Conservation (phyloP, 2,888 invertebrate genomes). For the Cheilosia pagana region DNA sequence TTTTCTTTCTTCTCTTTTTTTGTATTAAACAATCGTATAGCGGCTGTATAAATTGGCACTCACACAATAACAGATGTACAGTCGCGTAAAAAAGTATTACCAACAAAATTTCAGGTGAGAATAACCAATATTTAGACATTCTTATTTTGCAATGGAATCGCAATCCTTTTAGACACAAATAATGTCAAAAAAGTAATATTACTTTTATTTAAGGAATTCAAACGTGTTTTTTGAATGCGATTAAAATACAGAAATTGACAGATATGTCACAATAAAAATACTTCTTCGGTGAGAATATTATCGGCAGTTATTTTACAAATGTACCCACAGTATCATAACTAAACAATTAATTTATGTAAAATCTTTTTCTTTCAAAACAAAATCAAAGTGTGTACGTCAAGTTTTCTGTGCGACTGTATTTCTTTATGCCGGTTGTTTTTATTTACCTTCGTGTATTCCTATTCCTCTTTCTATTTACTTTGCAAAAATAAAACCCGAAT, state of each 20-base stretch:
- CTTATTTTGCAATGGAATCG: no score
- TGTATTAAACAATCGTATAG: not conserved
- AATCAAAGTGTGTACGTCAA: not conserved
- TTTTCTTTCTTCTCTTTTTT: not conserved
- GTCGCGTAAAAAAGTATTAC: not conserved
- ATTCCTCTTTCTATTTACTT: not conserved
- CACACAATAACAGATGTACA: not conserved
- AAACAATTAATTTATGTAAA: not conserved
- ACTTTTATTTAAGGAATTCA: no score
- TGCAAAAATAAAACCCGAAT: constrained; percentile 11
- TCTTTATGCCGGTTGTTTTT: constrained; percentile 12
- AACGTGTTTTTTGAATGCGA: no score
- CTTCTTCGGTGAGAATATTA: no score
- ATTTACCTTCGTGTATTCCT: not conserved
- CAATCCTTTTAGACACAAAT: no score
- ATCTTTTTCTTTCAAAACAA: not conserved
- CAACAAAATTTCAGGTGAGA: no score
- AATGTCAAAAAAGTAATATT: no score
- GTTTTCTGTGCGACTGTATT: not conserved
- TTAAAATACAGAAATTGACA: no score
- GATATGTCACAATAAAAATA: no score
- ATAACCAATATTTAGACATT: no score
- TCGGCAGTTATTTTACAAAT: no score
- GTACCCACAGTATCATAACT: no score
- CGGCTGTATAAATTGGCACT: not conserved